Evolutionary conservation across 1,140 invertebrate species (phyloP).

Genomic region (Maconellicoccus hirsutus): DNA sequence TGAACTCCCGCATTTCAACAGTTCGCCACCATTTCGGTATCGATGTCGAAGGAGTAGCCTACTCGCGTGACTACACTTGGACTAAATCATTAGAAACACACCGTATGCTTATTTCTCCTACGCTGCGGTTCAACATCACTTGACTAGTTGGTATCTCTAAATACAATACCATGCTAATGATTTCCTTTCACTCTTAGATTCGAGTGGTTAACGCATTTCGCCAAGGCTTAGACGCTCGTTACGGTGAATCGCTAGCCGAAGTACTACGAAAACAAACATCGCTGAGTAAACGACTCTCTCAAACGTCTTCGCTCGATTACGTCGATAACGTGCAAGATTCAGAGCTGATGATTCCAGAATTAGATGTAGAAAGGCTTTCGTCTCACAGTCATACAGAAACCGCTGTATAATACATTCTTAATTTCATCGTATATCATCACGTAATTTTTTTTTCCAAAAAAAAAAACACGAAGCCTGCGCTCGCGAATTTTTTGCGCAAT

Average conservation of each 20-base stretch:
- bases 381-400: slow-evolving; percentile 87
- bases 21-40: too few species aligned
- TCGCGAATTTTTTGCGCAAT: not conserved
- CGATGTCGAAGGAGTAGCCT: too few species aligned
- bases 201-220: slow-evolving; percentile 40
- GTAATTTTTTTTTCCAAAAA: not conserved
- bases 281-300: slow-evolving; percentile 75
- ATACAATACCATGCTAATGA: too few species aligned
- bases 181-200: slow-evolving; percentile 51
- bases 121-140: too few species aligned
- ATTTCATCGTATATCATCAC: not conserved
- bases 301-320: slow-evolving; percentile 82
- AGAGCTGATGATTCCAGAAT: slow-evolving; percentile 73
- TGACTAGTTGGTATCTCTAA: too few species aligned
- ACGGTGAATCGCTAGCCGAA: slow-evolving; percentile 80
- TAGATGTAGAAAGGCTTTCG: slow-evolving; percentile 78
- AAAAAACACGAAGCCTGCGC: not conserved
- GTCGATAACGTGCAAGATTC: slow-evolving; percentile 69
- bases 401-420: slow-evolving; percentile 52
- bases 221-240: slow-evolving; percentile 90
- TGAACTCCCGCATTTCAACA: too few species aligned
- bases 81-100: too few species aligned
- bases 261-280: slow-evolving; percentile 83
- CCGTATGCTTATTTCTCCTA: too few species aligned
- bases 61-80: too few species aligned